Percentiles rank a stretch among this genome's conserved stretches.
Conservation (phyloP, 2,888 invertebrate species). For the Merodon equestris region DNA sequence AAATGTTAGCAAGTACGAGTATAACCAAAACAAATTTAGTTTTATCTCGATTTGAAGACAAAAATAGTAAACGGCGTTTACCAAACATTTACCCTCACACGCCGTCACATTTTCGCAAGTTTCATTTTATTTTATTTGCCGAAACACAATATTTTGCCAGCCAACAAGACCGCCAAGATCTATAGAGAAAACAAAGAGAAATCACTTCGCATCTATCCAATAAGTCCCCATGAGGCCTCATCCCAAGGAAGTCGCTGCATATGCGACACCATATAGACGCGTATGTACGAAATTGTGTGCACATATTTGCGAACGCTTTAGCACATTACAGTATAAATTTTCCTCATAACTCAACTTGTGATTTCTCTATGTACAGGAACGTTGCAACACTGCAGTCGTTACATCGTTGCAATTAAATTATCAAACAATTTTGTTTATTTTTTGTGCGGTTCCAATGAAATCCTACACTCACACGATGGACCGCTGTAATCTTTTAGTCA, state of each 20-base stretch:
- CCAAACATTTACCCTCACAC: neutral
- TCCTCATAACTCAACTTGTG: neutral
- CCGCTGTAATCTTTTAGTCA: constrained; percentile 37
- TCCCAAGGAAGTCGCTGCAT: neutral
- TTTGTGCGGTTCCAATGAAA: neutral
- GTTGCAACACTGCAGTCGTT: constrained; percentile 9
- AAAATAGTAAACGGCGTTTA: too few relatives aligned
- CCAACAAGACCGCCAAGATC: constrained; percentile 32
- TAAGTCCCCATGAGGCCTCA: too few relatives aligned
- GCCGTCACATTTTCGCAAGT: constrained; percentile 1
- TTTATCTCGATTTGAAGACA: too few relatives aligned
- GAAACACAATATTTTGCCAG: constrained; percentile 32
- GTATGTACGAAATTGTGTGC: too few relatives aligned
- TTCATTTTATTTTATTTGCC: constrained; percentile 2
- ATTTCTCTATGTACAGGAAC: constrained; percentile 10
- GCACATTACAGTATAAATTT: constrained; percentile 36
- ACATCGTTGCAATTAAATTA: constrained; percentile 42
- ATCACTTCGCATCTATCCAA: constrained; percentile 11
- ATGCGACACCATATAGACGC: too few relatives aligned
- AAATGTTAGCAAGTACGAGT: too few relatives aligned
- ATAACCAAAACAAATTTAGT: too few relatives aligned
- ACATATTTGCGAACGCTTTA: constrained; percentile 45
- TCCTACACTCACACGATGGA: constrained; percentile 7
- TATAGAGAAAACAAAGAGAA: constrained; percentile 36
- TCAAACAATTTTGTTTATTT: constrained; percentile 34